Evolutionary conservation across 2,797 vertebrate species (phyloP).

Genomic region (Picus viridis): DNA sequence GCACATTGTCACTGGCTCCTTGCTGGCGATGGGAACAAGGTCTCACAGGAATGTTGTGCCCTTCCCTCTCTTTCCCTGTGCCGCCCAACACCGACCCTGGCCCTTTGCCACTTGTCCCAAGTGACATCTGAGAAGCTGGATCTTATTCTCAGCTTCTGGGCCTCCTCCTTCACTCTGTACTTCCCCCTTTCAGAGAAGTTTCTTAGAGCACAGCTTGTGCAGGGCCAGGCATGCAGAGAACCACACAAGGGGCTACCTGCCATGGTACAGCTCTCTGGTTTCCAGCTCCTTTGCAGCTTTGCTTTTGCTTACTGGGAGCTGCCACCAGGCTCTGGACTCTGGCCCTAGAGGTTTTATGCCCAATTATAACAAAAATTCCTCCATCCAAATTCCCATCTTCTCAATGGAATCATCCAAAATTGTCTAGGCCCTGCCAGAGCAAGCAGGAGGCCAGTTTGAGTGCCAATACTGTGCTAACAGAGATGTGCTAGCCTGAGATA

Average conservation of each 20-base stretch:
- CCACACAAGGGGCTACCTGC: neutral
- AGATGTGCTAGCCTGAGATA: neutral
- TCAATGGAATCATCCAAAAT: neutral
- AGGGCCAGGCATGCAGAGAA: neutral
- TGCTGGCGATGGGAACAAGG: rapidly evolving
- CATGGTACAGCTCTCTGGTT: rapidly evolving
- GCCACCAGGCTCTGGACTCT: neutral
- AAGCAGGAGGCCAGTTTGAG: rapidly evolving
- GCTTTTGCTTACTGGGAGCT: neutral
- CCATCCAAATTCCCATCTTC: neutral
- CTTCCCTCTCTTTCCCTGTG: neutral
- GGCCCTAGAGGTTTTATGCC: neutral
- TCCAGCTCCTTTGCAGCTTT: neutral
- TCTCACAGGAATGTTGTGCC: rapidly evolving
- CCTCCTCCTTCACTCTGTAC: neutral
- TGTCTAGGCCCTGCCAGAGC: neutral
- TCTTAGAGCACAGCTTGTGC: neutral
- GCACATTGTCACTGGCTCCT: neutral
- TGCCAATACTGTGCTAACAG: rapidly evolving
- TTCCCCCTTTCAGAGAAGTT: neutral
- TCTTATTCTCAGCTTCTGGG: neutral
- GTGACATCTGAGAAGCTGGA: rapidly evolving
- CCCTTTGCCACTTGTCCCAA: neutral
- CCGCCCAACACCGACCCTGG: neutral
- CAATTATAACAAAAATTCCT: rapidly evolving